Conservation (phyloP, 2,888 invertebrate species). For the Malthinus flaveolus region DNA sequence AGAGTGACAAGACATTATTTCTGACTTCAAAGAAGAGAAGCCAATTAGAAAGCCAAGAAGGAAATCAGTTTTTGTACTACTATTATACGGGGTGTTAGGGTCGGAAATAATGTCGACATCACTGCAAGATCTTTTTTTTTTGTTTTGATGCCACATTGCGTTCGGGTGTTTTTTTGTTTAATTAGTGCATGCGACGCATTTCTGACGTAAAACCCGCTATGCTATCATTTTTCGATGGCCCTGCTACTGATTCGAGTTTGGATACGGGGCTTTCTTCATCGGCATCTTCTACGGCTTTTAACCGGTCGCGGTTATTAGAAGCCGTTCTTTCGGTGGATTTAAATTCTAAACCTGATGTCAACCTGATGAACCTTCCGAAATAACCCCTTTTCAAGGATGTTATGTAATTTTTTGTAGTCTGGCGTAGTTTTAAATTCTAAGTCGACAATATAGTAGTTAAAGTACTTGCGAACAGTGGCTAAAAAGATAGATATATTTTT, state of each 20-base stretch:
- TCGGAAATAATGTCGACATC: slow-evolving; percentile 2
- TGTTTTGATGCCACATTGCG: slow-evolving; percentile 11
- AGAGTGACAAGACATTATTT: not conserved
- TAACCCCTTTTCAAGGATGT: slow-evolving; percentile 69
- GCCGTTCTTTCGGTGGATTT: slow-evolving; percentile 37
- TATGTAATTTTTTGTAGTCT: slow-evolving; percentile 72
- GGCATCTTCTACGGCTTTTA: not conserved
- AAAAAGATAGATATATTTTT: slow-evolving; percentile 44
- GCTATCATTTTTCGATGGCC: too few species aligned
- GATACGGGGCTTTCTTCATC: not conserved
- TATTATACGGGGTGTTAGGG: too few species aligned
- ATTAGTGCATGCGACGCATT: slow-evolving; percentile 30
- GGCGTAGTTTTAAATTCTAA: slow-evolving; percentile 73
- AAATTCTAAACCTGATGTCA: slow-evolving; percentile 65
- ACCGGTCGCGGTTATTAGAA: slow-evolving; percentile 19
- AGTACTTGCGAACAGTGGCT: slow-evolving; percentile 66
- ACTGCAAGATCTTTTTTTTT: not conserved
- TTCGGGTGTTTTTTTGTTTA: slow-evolving; percentile 10
- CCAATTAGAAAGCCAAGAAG: not conserved
- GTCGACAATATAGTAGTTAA: slow-evolving; percentile 68
- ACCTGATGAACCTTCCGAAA: slow-evolving; percentile 61
- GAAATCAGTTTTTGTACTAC: not conserved
- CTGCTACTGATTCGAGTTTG: not conserved
- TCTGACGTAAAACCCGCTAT: slow-evolving; percentile 29
- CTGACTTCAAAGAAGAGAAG: slow-evolving; percentile 11